Percentiles rank a stretch among this genome's conserved stretches.
Conservation (phyloP, 1,140 invertebrate species). For the silkworm (Bombyx mori) region DNA sequence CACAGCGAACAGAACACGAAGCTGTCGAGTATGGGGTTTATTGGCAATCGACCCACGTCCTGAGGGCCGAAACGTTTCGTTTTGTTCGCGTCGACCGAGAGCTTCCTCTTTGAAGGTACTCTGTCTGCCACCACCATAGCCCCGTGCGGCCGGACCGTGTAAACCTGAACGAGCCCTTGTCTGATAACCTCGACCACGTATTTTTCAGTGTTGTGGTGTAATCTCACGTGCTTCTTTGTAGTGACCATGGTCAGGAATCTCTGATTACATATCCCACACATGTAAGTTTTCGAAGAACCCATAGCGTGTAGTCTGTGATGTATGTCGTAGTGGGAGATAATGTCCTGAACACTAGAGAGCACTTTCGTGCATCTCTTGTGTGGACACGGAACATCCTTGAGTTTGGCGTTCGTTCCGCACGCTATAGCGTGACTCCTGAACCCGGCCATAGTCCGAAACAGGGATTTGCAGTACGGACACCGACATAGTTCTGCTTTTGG, state of each 20-base stretch:
- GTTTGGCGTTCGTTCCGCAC: slow-evolving; percentile 11
- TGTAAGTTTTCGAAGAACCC: slow-evolving; percentile 1
- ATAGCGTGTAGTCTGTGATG: slow-evolving; percentile 16
- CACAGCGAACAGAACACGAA: slow-evolving; percentile 78
- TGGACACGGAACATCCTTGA: neutral
- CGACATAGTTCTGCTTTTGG: neutral
- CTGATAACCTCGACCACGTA: slow-evolving; percentile 2
- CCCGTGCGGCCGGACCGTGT: neutral
- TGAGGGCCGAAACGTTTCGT: slow-evolving; percentile 58
- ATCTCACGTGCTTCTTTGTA: slow-evolving; percentile 25
- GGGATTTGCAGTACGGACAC: slow-evolving; percentile 1
- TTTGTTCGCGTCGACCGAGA: neutral
- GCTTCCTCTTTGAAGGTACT: slow-evolving; percentile 2
- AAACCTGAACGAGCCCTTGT: too few species aligned
- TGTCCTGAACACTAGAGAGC: slow-evolving; percentile 1
- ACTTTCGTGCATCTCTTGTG: neutral
- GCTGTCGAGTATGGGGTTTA: slow-evolving; percentile 76
- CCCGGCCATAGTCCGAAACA: slow-evolving; percentile 29
- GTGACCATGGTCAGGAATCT: slow-evolving; percentile 6
- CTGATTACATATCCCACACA: slow-evolving; percentile 19
- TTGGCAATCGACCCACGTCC: slow-evolving; percentile 76
- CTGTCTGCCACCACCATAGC: neutral
- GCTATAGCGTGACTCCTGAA: slow-evolving; percentile 29
- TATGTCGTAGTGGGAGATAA: slow-evolving; percentile 24
- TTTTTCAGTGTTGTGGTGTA: slow-evolving; percentile 14